Evolutionary conservation across 1,140 invertebrate species (phyloP).

Genomic region (Arctopsyche grandis): DNA sequence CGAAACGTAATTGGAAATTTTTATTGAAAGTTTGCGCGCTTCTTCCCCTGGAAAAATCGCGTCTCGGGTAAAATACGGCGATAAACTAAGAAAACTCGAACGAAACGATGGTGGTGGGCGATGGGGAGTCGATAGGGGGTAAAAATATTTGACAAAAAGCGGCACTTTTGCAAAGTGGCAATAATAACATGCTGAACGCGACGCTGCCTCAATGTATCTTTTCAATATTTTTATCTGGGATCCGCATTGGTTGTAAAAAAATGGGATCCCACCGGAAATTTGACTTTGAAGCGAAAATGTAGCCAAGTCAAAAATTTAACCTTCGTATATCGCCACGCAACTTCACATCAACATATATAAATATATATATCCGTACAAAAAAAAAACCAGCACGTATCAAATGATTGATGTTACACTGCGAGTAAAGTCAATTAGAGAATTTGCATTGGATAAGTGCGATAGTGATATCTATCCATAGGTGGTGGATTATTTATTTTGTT

Average conservation of each 20-base stretch:
- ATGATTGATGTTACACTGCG: too few species aligned
- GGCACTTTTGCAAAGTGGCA: constrained; percentile 21
- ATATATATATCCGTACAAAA: too few species aligned
- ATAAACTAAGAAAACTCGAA: too few species aligned
- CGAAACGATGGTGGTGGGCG: too few species aligned
- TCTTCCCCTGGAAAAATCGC: too few species aligned
- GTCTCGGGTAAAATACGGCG: too few species aligned
- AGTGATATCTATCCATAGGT: neutral
- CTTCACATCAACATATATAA: neutral
- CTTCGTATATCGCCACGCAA: neutral
- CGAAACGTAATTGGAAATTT: too few species aligned
- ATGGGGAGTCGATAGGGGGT: too few species aligned
- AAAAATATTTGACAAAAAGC: neutral
- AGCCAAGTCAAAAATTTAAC: constrained; percentile 10
- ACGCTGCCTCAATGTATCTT: neutral
- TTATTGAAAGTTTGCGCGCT: too few species aligned
- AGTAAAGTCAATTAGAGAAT: too few species aligned
- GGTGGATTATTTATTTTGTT: neutral
- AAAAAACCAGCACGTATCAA: too few species aligned
- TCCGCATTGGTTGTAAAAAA: constrained; percentile 39
- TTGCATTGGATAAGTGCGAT: too few species aligned
- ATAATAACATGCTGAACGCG: constrained; percentile 8
- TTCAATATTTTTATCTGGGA: constrained; percentile 27
- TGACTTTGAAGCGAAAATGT: constrained; percentile 41
- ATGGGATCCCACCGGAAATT: constrained; percentile 33